Base-by-base conservation (phyloP, 2,797 vertebrate species). In the Crocodylus rhombifer region DNA sequence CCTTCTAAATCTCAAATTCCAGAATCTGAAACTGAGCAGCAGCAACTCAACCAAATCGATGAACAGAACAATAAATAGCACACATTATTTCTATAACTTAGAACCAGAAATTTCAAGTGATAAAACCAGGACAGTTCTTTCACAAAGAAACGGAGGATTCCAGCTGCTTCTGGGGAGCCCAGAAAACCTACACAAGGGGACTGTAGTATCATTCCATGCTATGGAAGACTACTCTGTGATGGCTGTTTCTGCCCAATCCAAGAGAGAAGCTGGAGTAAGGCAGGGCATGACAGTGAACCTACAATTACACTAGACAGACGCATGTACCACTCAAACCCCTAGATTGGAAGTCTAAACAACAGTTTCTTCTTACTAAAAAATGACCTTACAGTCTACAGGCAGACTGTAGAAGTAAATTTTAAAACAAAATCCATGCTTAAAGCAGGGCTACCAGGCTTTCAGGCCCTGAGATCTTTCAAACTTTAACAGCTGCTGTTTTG, bases 21-120 rank as follows among this genome's bases (percentile, higher is more conserved):
- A 94, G 73, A 95, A 95, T 90, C 77, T 88, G 71, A 97, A 96
- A 93, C 87, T 89, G 94, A 96, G 94, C 58, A 92, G 88, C 80
- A 82, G 75, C 56, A 87, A 17, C 73, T 5, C 86, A 95, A 92
- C 84, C 93, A 96, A 95, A 88, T 0, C 23, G 71, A 87, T 87
- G 92, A 84, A 82, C 81, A 80, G 89, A 93, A 23, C 75, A 92
- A 91, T 96, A 93, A 94, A 93, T 61, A 91, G 81, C 78, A 58
- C 80, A 1, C 75, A 95, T 90, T 42, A 93, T 87, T 96, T 96
- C 90, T 85, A 61, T 36, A 93, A 71, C 56, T 80, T 83, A 42
- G 18, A 71, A 77, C 80, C 55, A 64, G 33, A 94, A 90, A 82
- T 64, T 84, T 86, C 14, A 83, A 85, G 61, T n/a, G 77, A n/a